Conservation (phyloP, 2,888 invertebrate species). For the Trichogramma evanescens region DNA sequence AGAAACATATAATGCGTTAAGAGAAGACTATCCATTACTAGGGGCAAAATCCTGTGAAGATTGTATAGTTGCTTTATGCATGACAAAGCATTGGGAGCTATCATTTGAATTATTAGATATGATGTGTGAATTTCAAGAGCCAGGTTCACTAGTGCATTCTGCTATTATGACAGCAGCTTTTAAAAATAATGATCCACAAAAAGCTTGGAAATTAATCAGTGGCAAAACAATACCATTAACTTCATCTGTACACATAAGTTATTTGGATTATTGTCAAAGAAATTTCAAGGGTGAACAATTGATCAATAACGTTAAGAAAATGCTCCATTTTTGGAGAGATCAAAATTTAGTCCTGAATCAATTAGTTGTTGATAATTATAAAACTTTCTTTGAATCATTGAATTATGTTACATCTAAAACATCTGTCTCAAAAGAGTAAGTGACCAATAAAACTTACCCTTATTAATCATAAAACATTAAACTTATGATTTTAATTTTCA, state of each 20-base stretch:
- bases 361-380: conserved; percentile 39
- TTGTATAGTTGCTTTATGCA: conserved; percentile 57
- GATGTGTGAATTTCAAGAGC: conserved; percentile 50
- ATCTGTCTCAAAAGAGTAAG: conserved; percentile 25
- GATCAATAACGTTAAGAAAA: conserved; percentile 50
- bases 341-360: conserved; percentile 48
- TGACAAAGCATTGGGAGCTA: conserved; percentile 60
- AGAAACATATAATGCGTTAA: conserved; percentile 49
- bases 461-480: conserved; percentile 9
- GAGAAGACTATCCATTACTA: conserved; percentile 53
- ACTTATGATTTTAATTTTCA: conserved; percentile 33
- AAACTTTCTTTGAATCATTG: conserved; percentile 23
- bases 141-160: conserved; percentile 51
- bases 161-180: conserved; percentile 57
- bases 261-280: conserved; percentile 50
- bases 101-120: conserved; percentile 56
- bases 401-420: conserved; percentile 26
- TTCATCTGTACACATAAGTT: conserved; percentile 48
- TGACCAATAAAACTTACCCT: conserved; percentile 1
- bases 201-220: conserved; percentile 58
- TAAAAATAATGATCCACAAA: conserved; percentile 49
- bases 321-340: conserved; percentile 54
- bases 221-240: conserved; percentile 45
- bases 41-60: conserved; percentile 57
- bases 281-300: conserved; percentile 43